phyloP scores from a whole-genome alignment of 2,888 invertebrate genomes.

The Drosophila glabriapex region DNA sequence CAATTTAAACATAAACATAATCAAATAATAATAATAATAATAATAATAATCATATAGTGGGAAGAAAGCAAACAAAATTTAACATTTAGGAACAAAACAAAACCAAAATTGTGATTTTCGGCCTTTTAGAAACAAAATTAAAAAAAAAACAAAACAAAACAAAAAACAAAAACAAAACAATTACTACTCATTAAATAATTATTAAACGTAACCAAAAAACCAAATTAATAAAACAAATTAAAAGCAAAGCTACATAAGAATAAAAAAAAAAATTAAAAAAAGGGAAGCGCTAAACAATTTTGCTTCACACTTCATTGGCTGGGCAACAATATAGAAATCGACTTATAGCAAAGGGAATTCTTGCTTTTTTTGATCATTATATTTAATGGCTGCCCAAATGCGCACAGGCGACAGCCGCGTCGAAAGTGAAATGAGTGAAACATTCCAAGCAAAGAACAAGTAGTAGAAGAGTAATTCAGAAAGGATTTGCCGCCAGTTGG shows the following conservation, averaged over 20 bases:
- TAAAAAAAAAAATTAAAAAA: not conserved
- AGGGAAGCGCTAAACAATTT: constrained; percentile 22
- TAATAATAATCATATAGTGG: constrained; percentile 30
- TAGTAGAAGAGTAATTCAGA: constrained; percentile 5
- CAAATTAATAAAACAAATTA: constrained; percentile 30
- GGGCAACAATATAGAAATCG: constrained; percentile 13
- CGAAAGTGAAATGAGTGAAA: constrained; percentile 47
- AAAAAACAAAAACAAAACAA: constrained; percentile 26
- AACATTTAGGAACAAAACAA: constrained; percentile 81
- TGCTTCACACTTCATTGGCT: constrained; percentile 56
- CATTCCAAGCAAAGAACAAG: constrained; percentile 49
- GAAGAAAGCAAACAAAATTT: constrained; percentile 68
- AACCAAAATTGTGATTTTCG: constrained; percentile 84
- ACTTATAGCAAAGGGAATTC: constrained; percentile 7
- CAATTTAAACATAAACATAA: constrained; percentile 42
- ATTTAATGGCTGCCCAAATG: constrained; percentile 35
- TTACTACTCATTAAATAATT: constrained; percentile 52
- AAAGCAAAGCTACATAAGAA: constrained; percentile 38
- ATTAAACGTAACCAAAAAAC: constrained; percentile 53
- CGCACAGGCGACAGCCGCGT: constrained; percentile 39
- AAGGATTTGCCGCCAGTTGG: constrained; percentile 10
- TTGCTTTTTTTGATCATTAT: constrained; percentile 18
- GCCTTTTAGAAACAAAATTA: constrained; percentile 83
- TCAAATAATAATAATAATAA: not conserved
- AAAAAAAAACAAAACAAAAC: constrained; percentile 33